These are phyloP conservation scores for Tetraneura akinire DNA, from an alignment of 1,140 invertebrate genomes.

Conservation along the genomic window DNA sequence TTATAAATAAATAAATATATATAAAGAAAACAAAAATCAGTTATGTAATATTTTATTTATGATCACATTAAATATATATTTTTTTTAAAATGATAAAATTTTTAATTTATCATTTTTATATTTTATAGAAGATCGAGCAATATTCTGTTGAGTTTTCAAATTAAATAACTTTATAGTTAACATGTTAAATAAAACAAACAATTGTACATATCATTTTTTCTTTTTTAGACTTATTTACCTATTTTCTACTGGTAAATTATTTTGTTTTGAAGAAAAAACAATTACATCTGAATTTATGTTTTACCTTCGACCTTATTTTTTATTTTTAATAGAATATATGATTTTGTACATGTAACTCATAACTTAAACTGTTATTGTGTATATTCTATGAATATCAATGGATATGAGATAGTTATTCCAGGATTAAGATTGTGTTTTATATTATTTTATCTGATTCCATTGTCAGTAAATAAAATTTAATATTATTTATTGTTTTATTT, in stretches of 20 bases:
- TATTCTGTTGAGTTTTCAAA: slow-evolving; percentile 14
- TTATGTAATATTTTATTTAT: neutral
- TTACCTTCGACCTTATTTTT: neutral
- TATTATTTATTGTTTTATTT: neutral
- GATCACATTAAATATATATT: neutral
- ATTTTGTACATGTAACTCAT: slow-evolving; percentile 25
- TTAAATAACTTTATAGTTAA: slow-evolving; percentile 20
- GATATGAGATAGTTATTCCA: slow-evolving; percentile 1
- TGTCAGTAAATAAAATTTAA: neutral
- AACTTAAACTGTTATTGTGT: slow-evolving; percentile 18
- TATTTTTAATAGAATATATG: slow-evolving; percentile 6
- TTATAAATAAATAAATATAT: neutral
- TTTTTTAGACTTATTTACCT: slow-evolving; percentile 15
- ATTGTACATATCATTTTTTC: slow-evolving; percentile 44
- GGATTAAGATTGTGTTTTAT: neutral
- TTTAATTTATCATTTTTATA: neutral
- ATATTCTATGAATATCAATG: neutral
- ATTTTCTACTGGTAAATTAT: slow-evolving; percentile 13
- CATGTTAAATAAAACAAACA: slow-evolving; percentile 32
- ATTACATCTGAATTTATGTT: slow-evolving; percentile 10
- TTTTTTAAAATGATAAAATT: neutral
- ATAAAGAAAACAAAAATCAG: neutral
- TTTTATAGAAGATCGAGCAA: slow-evolving; percentile 26
- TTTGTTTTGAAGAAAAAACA: slow-evolving; percentile 12
- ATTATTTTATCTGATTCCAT: slow-evolving; percentile 25